Evolutionary conservation across 1,140 invertebrate species (phyloP), one percentile per base, ranked within the genome.

Genomic region (Ooceraea biroi): DNA sequence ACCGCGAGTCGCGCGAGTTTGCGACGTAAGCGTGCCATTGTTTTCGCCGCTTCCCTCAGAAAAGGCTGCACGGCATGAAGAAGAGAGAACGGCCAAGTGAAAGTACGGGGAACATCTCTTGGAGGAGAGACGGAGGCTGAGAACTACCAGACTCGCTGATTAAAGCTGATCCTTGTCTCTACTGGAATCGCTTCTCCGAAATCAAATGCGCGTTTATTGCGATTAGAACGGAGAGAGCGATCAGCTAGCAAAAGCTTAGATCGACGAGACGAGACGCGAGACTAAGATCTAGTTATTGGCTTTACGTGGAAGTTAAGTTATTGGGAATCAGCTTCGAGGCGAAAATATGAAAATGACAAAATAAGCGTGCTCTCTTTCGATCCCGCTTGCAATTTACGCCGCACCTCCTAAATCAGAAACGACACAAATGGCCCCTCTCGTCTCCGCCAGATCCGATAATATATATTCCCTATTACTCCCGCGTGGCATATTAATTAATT

Each of bases 1-100:
- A 85, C 86, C 65, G 89, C 82, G 83, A 89, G 76, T 91, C 88
- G 87, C 83, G 87, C 82, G 87, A 88, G 89, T 93, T 92, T 93
- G 89, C 50, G 90, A 92, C 90, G 87, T 92, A 91, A 92, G 92
- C 91, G 89, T 91, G 90, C 91, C 85, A 94, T 94, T 94, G 92
- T 94, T 93, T 93, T 87, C 76, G 69, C 73, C 60, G 78, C 87
- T 89, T 93, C 92, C 91, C 89, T 91, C 89, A 89, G 86, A 84
- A 90, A 84, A 88, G 84, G 83, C 88, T 61, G 82, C 73, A 68
- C 77, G 69, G 86, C 83, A 85, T 83, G 74, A 85, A 55, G 85
- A 89, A 72, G 17, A 69, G 48, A 41, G 66, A 36, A 63, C 27
- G 25, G 48, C 27, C 48, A 69, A 66, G 60, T 65, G 25, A 58